Evolutionary conservation across 2,113 vertebrate genomes (phyloP).

Genomic region (Mobula hypostoma): DNA sequence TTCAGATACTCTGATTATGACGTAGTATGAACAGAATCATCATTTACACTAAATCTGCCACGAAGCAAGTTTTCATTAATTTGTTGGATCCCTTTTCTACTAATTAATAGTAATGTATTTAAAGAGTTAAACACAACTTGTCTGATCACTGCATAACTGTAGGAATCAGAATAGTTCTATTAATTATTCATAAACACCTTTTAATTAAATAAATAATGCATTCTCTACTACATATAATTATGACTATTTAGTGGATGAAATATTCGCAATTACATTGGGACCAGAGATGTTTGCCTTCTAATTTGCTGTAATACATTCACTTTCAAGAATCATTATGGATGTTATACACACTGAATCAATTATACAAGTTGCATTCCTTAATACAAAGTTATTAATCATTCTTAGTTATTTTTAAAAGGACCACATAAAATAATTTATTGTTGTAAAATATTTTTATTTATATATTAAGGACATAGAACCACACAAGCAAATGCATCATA

Average conservation of each 20-base stretch:
- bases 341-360: not conserved
- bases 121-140: not conserved
- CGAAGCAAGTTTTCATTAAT: not conserved
- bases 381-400: conserved; percentile 10
- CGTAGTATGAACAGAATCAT: no score
- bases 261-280: not conserved
- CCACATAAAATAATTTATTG: not conserved
- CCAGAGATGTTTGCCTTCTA: not conserved
- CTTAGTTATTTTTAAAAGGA: not conserved
- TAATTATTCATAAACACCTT: not conserved
- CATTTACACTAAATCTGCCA: not conserved
- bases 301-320: not conserved
- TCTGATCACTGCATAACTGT: not conserved
- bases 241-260: not conserved
- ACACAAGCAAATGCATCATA: not conserved
- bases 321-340: not conserved
- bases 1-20: not conserved
- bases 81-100: not conserved
- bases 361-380: not conserved
- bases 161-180: not conserved
- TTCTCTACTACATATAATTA: not conserved
- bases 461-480: not conserved
- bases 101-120: not conserved
- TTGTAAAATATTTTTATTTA: not conserved
- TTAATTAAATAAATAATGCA: not conserved